A percentile compares a stretch with the other conserved stretches of the same genome.
These are phyloP conservation scores for Cheilosia soror DNA, from an alignment of 2,888 invertebrate species.

Conservation along the genomic window DNA sequence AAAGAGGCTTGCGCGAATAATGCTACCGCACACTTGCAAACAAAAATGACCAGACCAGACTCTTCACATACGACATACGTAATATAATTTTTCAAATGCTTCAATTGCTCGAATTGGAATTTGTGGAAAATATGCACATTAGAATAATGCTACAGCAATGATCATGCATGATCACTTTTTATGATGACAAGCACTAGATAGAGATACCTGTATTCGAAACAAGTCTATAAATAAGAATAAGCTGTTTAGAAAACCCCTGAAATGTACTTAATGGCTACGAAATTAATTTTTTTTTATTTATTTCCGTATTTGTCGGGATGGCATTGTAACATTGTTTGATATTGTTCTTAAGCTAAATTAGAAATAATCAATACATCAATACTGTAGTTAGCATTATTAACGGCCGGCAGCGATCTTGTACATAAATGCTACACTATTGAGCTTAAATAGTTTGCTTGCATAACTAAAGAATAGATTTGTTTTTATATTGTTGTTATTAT, in stretches of 20 bases:
- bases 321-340: neutral
- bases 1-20: conserved; percentile 45
- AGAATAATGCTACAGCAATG: conserved; percentile 6
- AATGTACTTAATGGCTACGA: conserved; percentile 9
- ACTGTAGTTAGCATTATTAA: neutral
- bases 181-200: neutral
- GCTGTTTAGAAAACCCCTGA: conserved; percentile 38
- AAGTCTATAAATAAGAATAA: conserved; percentile 40
- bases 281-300: conserved; percentile 11
- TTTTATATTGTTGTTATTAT: conserved; percentile 38
- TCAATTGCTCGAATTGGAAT: conserved; percentile 60
- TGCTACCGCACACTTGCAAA: conserved; percentile 20
- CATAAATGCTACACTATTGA: conserved; percentile 10
- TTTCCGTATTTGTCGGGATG: conserved; percentile 21
- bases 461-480: conserved; percentile 16
- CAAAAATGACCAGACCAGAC: conserved; percentile 24
- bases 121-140: conserved; percentile 35
- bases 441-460: conserved; percentile 35
- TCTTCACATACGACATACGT: conserved; percentile 1
- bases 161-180: neutral
- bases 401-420: neutral
- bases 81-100: conserved; percentile 50
- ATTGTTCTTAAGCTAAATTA: neutral
- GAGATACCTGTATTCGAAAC: conserved; percentile 35
- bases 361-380: neutral